Percentiles rank a stretch among this genome's conserved stretches.
Evolutionary conservation across 2,113 vertebrate species (phyloP).

Genomic region (Alectura lathami): DNA sequence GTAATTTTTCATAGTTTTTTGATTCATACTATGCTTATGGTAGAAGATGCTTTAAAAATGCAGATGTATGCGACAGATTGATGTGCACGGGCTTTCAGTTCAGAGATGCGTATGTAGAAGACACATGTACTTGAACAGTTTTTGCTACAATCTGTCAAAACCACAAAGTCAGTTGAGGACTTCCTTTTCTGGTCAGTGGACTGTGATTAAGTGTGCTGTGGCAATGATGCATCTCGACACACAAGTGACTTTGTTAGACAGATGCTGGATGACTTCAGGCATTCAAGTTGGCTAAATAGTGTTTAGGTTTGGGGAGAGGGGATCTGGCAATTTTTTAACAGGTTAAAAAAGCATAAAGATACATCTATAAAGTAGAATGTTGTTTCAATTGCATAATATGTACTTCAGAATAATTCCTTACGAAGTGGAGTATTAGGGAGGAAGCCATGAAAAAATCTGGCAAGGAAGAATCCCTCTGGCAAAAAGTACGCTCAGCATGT

Average conservation of each 20-base stretch:
- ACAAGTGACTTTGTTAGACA: constrained; percentile 49
- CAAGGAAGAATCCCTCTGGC: neutral
- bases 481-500: neutral
- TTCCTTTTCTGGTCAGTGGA: constrained; percentile 50
- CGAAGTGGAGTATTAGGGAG: neutral
- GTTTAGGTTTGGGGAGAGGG: neutral
- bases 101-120: constrained; percentile 15
- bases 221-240: constrained; percentile 49
- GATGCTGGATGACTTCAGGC: constrained; percentile 21
- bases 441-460: neutral
- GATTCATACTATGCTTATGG: neutral
- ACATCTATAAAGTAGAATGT: neutral
- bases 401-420: neutral
- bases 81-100: neutral
- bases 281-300: constrained; percentile 19
- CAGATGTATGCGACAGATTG: constrained; percentile 31
- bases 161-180: constrained; percentile 53
- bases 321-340: neutral
- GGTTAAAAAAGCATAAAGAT: neutral
- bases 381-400: neutral
- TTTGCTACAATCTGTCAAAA: constrained; percentile 55
- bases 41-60: constrained; percentile 21
- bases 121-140: constrained; percentile 1
- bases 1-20: neutral
- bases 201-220: constrained; percentile 47